phyloP scores from a whole-genome alignment of 2,888 invertebrate genomes.

The Agrochola lota region DNA sequence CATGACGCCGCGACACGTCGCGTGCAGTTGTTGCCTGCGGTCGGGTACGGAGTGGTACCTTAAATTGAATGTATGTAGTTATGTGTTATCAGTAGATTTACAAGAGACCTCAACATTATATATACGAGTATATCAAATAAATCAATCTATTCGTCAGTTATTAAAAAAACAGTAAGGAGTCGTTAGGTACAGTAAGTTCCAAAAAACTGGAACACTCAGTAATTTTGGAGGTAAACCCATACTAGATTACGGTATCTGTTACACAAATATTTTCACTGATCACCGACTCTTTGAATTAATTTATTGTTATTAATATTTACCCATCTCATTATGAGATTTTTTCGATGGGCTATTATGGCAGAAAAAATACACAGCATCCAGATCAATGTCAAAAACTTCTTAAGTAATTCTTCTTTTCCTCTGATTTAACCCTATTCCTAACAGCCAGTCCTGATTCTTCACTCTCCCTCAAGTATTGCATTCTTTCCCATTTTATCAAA shows the following conservation, averaged over 20 bases:
- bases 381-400: background rate
- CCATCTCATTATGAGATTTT: background rate
- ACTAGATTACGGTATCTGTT: background rate
- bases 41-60: too few relatives aligned
- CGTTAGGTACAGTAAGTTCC: background rate
- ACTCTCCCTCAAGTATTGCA: constrained; percentile 39
- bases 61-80: background rate
- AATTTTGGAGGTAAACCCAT: background rate
- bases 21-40: too few relatives aligned
- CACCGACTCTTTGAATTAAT: background rate
- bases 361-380: background rate
- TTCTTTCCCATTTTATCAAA: constrained; percentile 16
- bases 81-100: constrained; percentile 11
- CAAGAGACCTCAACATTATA: background rate
- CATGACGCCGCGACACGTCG: too few relatives aligned
- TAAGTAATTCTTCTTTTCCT: background rate
- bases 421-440: constrained; percentile 16
- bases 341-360: background rate
- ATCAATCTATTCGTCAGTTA: background rate
- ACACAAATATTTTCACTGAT: background rate
- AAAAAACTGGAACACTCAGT: background rate
- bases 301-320: background rate
- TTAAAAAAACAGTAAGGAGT: background rate
- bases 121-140: background rate
- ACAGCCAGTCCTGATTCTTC: constrained; percentile 24